These are phyloP conservation scores for Saimiri boliviensis DNA, from an alignment of 2,113 vertebrate genomes.

Conservation along the genomic window DNA sequence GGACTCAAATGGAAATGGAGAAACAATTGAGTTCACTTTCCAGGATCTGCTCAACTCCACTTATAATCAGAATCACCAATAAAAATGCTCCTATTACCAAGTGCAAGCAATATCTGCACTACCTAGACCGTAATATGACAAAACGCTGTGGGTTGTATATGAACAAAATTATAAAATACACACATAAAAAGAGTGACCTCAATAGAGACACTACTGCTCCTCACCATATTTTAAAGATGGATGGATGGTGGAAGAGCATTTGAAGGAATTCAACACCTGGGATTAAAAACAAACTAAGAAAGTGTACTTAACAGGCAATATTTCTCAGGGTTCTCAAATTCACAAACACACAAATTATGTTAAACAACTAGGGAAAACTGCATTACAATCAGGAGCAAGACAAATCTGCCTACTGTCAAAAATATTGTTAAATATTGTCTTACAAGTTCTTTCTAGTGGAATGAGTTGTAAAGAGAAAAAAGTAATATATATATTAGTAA, in stretches of 20 bases:
- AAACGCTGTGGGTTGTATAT: not conserved
- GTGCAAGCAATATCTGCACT: not conserved
- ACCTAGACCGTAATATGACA: not conserved
- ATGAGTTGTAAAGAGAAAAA: not conserved
- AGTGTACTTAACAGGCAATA: not conserved
- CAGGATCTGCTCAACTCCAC: not conserved
- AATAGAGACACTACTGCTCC: not conserved
- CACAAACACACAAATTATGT: not conserved
- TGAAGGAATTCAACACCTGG: not conserved
- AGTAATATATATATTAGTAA: not conserved
- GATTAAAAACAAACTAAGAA: not conserved
- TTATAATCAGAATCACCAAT: not conserved
- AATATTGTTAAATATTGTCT: not conserved
- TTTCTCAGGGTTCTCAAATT: not conserved
- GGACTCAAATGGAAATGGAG: not conserved
- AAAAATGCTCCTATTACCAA: not conserved
- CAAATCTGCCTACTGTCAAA: not conserved
- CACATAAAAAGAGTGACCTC: not conserved
- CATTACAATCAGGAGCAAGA: not conserved
- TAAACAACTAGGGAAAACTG: not conserved
- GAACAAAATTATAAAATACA: not conserved
- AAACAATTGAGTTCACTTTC: not conserved
- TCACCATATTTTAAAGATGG: not conserved
- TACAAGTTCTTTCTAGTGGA: not conserved
- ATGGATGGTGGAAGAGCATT: not conserved